Conservation (phyloP, 2,797 vertebrate species). For the Carcharodon carcharias region DNA sequence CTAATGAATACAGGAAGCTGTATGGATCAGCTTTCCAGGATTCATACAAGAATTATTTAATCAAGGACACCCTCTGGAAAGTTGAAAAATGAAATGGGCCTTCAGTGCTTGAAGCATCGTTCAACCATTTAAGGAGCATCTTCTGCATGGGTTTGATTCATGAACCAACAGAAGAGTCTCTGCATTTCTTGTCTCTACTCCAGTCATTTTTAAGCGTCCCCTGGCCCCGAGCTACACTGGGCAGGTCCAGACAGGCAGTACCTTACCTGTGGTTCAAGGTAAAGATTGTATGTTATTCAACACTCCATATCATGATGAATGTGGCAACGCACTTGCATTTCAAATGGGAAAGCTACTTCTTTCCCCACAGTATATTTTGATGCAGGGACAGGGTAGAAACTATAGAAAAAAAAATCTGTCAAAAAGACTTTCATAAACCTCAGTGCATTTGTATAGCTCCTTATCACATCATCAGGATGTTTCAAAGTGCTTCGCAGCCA, state of each 20-base stretch:
- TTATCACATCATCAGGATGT: background rate
- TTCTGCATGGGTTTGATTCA: background rate
- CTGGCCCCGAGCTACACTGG: background rate
- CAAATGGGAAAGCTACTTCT: background rate
- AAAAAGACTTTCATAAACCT: background rate
- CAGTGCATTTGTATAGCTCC: background rate
- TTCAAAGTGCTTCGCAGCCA: background rate
- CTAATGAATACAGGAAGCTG: too few relatives aligned
- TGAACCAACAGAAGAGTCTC: background rate
- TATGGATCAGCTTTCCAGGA: too few relatives aligned
- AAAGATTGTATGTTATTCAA: background rate
- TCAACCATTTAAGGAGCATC: background rate
- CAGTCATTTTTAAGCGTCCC: background rate
- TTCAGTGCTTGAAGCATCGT: background rate
- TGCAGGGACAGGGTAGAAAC: background rate
- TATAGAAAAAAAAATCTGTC: background rate
- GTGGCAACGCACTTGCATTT: background rate
- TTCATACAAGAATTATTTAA: background rate
- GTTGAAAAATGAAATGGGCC: background rate
- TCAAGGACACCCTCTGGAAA: background rate
- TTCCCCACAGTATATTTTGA: constrained; percentile 3
- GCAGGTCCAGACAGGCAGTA: constrained; percentile 1
- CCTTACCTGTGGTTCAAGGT: background rate
- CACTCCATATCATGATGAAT: background rate
- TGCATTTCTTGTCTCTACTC: background rate